Evolutionary conservation across 2,797 vertebrate genomes (phyloP).

Genomic region (Clangula hyemalis): DNA sequence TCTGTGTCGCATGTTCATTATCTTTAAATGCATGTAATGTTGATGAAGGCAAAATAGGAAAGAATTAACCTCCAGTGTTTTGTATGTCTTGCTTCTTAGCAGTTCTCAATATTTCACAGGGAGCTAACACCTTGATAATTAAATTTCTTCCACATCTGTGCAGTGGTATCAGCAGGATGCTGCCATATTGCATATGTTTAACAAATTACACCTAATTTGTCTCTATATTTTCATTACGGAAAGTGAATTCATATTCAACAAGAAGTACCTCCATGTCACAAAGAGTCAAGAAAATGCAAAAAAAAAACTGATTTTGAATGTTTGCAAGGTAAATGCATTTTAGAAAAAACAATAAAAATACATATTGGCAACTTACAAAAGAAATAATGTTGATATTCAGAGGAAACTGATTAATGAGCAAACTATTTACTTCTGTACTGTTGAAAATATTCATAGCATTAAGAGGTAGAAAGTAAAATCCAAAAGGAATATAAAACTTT

Average conservation of each 20-base stretch:
- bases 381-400: not conserved
- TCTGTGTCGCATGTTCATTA: not conserved
- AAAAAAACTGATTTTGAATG: constrained; percentile 10
- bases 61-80: not conserved
- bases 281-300: constrained; percentile 13
- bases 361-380: not conserved
- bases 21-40: not conserved
- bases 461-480: constrained; percentile 15
- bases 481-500: constrained; percentile 7
- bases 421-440: constrained; percentile 45
- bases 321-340: constrained; percentile 15
- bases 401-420: constrained; percentile 37
- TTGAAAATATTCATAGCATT: not conserved
- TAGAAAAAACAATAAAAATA: not conserved
- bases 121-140: constrained; percentile 48
- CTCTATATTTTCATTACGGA: constrained; percentile 56
- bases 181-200: constrained; percentile 57
- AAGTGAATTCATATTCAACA: constrained; percentile 26
- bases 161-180: constrained; percentile 38
- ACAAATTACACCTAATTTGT: constrained; percentile 53
- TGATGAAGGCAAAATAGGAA: not conserved
- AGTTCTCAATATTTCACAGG: constrained; percentile 2
- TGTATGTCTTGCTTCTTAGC: not conserved
- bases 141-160: constrained; percentile 56
- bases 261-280: not conserved